These are phyloP conservation scores for Drosophila quinaria DNA, from an alignment of 2,888 invertebrate species.

Conservation along the genomic window DNA sequence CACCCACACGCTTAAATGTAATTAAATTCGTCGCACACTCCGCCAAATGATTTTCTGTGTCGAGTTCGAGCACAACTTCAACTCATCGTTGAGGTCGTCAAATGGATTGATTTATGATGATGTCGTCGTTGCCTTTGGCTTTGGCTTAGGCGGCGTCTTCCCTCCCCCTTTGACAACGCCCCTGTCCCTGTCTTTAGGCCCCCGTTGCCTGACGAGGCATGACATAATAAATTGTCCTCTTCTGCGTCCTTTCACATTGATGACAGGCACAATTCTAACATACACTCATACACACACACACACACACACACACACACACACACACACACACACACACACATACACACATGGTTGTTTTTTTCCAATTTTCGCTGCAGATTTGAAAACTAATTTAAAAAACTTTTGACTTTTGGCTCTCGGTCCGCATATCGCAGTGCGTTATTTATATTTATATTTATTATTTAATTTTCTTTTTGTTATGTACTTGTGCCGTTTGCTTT, in stretches of 20 bases:
- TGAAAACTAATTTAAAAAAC: constrained; percentile 74
- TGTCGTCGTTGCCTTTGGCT: constrained; percentile 43
- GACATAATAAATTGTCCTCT: constrained; percentile 72
- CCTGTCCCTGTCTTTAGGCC: too few species aligned
- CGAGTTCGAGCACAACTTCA: constrained; percentile 21
- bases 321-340: constrained; percentile 36
- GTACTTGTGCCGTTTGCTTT: constrained; percentile 63
- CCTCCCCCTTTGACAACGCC: not conserved
- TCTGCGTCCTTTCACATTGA: constrained; percentile 38
- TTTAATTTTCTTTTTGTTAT: constrained; percentile 72
- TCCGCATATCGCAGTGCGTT: constrained; percentile 57
- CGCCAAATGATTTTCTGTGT: constrained; percentile 4
- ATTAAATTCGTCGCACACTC: constrained; percentile 69
- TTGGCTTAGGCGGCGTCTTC: constrained; percentile 14
- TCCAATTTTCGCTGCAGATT: constrained; percentile 45
- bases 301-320: constrained; percentile 32
- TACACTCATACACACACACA: constrained; percentile 21
- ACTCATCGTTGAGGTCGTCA: constrained; percentile 62
- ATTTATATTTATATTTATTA: constrained; percentile 78
- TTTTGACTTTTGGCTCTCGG: constrained; percentile 42
- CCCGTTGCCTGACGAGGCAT: constrained; percentile 57
- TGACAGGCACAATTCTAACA: constrained; percentile 49
- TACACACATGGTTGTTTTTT: constrained; percentile 25
- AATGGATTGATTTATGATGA: constrained; percentile 80
- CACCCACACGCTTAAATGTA: constrained; percentile 69